Evolutionary conservation across 1,140 invertebrate genomes (phyloP).

Genomic region (Ips typographus): DNA sequence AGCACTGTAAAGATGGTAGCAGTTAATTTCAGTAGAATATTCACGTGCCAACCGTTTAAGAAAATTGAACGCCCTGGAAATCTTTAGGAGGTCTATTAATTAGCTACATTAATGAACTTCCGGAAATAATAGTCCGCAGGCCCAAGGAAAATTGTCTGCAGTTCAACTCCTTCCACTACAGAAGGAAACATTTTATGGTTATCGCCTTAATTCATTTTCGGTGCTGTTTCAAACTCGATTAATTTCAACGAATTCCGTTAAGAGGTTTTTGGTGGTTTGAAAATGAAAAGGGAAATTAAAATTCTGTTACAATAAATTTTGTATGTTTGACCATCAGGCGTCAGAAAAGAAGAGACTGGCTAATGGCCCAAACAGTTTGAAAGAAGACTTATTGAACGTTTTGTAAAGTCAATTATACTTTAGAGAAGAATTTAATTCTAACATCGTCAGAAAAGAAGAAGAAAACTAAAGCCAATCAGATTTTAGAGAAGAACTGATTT

Average conservation of each 20-base stretch:
- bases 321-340: background rate
- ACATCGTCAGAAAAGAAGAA: background rate
- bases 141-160: constrained; percentile 4
- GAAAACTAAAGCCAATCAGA: background rate
- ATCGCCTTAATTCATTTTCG: constrained; percentile 12
- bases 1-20: too few species aligned
- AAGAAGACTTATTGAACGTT: too few species aligned
- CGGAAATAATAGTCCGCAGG: constrained; percentile 10
- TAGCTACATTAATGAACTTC: constrained; percentile 23
- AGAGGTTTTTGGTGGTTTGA: background rate
- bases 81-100: constrained; percentile 21
- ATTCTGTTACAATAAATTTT: background rate
- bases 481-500: constrained; percentile 9
- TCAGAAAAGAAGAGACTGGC: background rate
- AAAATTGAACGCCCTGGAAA: constrained; percentile 13
- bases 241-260: background rate
- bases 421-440: background rate
- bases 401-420: constrained; percentile 2
- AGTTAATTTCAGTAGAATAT: constrained; percentile 6
- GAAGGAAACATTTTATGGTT: constrained; percentile 10
- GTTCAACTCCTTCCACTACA: background rate
- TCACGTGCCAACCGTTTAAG: constrained; percentile 9
- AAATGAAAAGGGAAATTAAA: background rate
- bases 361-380: too few species aligned
- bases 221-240: background rate